Evolutionary conservation across 2,888 invertebrate species (phyloP), one percentile per base, ranked within the genome.

Genomic region (Vanessa cardui): DNA sequence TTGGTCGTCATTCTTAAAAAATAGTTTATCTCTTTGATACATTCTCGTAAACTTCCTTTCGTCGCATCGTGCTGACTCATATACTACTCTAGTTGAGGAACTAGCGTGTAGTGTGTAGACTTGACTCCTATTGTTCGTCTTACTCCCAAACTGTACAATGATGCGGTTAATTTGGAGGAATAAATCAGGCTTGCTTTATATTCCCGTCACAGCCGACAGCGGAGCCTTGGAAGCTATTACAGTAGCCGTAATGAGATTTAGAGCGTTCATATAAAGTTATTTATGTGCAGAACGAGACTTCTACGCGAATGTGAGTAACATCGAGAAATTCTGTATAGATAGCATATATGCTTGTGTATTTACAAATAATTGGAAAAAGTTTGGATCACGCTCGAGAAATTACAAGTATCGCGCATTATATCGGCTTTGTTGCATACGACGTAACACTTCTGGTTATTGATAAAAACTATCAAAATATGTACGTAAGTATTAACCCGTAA

Each of bases 241-340:
- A 86, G 85, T 83, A 83, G 84, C 85, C 83, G 83, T 89, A 89
- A 91, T 90, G 88, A 90, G 88, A 90, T 91, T 89, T 89, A 89
- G 86, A 90, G 86, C 87, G 87, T 83, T 90, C 87, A 90, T 90
- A 89, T 87, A 87, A 89, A 86, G 89, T 90, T 90, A 90, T 89
- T 90, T 89, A 89, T 89, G 87, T 84, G 81, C 79, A 80, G 81
- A 83, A 83, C 83, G 83, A 82, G 83, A 82, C 76, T 76, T 69
- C 69, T 69, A 69, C 69, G 72, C 69, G 70, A 70, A 72, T 72
- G 70, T 72, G 67, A 72, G 70, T 67, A 64, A 68, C 59, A 61
- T 46, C 58, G 39, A 39, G 39, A 56, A n/a, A 39, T 56, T 8
- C 56, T 56, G 56, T 31, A 58, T 58, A 58, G 56, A 58, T 62